Evolutionary conservation across 2,888 invertebrate species (phyloP).

Genomic region (Perizoma affinitatum): DNA sequence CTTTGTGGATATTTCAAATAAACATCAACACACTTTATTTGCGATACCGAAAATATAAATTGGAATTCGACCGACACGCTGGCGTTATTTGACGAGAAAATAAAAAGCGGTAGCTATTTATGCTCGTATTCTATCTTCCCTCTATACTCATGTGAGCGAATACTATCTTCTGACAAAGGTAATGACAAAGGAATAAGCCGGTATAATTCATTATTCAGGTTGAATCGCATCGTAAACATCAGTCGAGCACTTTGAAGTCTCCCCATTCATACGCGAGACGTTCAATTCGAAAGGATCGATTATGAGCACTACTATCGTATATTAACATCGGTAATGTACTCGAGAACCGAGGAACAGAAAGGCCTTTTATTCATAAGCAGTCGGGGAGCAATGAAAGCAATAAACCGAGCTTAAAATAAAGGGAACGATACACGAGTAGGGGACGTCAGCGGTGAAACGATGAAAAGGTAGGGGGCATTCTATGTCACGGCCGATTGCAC

Average conservation of each 20-base stretch:
- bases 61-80: slow-evolving; percentile 28
- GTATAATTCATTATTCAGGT: slow-evolving; percentile 38
- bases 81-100: slow-evolving; percentile 33
- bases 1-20: slow-evolving; percentile 32
- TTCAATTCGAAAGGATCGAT: slow-evolving; percentile 65
- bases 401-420: slow-evolving; percentile 58
- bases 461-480: slow-evolving; percentile 38
- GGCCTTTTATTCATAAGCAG: slow-evolving; percentile 61
- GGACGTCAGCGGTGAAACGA: slow-evolving; percentile 29
- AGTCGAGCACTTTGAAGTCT: slow-evolving; percentile 40
- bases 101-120: slow-evolving; percentile 27
- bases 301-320: slow-evolving; percentile 68
- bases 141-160: slow-evolving; percentile 22
- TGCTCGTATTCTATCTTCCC: slow-evolving; percentile 28
- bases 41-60: slow-evolving; percentile 32
- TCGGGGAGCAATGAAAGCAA: slow-evolving; percentile 57
- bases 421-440: slow-evolving; percentile 42
- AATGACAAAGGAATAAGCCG: slow-evolving; percentile 39
- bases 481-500: slow-evolving; percentile 38
- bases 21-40: slow-evolving; percentile 33
- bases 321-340: slow-evolving; percentile 77
- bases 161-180: slow-evolving; percentile 12
- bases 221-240: slow-evolving; percentile 37
- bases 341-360: slow-evolving; percentile 59
- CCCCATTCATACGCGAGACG: slow-evolving; percentile 48